Evolutionary conservation across 2,797 vertebrate species (phyloP), one percentile per base, ranked within the genome.

Genomic region (Moxostoma hubbsi): DNA sequence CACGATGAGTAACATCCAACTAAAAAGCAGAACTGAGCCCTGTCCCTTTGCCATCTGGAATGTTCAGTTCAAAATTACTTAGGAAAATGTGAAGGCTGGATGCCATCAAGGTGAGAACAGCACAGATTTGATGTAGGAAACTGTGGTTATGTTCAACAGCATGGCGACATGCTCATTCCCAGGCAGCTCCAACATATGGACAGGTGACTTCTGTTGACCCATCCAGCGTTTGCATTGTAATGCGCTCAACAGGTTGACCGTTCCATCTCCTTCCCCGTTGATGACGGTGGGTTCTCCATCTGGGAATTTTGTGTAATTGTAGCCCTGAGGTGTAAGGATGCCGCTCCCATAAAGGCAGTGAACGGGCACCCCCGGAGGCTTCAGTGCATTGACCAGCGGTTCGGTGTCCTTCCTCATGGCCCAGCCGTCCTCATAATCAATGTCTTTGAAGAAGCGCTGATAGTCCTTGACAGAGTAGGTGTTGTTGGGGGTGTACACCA

Each of bases 401-500:
- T 98, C 96, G 0, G 97, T 98, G 89, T 96, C 94, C 87, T 95
- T 91, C 2, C 97, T 89, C 96, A 99, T 98, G 12, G 92, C 75
- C 98, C 98, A 99, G 84, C 97, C 98, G 0, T 98, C 97, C 63
- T 94, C 86, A 7, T 96, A 99, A 9, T 77, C 84, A 0, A 99
- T 94, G 89, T 99, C 98, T 4, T 83, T 77, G 89, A 95, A 99
- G 90, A 99, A 95, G 1, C 64, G 90, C 47, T 77, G 15, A 83
- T 97, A 99, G 86, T 99, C 97, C 50, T 15, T 86, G 16, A 97
- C 88, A 0, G 98, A 98, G 89, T 99, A 99, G 92, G 97, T 99
- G 12, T 89, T 64, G 0, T 78, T 93, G 45, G 97, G 94, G 0
- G 98, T 98, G 82, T 87, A 93, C 1, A 99, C 89, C 6, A 99